A percentile compares a stretch with the other conserved stretches of the same genome.
These are phyloP conservation scores for Sthenelais limicola DNA, from an alignment of 2,888 invertebrate species.

Conservation along the genomic window DNA sequence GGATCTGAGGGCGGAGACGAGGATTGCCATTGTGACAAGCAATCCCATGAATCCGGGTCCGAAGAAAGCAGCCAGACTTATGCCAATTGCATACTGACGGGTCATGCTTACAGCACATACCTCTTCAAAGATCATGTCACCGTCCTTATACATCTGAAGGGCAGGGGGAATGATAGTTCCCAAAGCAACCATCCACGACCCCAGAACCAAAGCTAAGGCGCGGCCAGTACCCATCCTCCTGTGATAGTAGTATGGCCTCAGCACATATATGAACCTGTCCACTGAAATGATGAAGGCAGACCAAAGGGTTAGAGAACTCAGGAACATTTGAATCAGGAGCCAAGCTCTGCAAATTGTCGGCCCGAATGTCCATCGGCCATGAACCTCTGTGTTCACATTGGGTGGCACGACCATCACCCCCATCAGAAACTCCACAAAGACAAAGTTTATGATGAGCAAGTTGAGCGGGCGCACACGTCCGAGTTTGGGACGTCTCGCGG, in stretches of 20 bases:
- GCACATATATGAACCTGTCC: slow-evolving; percentile 45
- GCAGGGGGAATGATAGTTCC: slow-evolving; percentile 36
- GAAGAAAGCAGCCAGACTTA: slow-evolving; percentile 36
- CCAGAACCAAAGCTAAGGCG: slow-evolving; percentile 13
- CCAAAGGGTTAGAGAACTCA: slow-evolving; percentile 44
- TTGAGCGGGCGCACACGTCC: slow-evolving; percentile 20
- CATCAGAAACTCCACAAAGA: slow-evolving; percentile 39
- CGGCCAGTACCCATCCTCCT: slow-evolving; percentile 24
- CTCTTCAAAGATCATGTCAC: slow-evolving; percentile 40
- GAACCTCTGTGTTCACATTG: slow-evolving; percentile 42
- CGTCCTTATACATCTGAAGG: slow-evolving; percentile 34
- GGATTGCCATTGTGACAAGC: slow-evolving; percentile 23
- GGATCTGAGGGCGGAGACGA: slow-evolving; percentile 18
- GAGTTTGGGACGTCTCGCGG: slow-evolving; percentile 1
- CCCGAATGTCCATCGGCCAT: slow-evolving; percentile 45
- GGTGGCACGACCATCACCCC: slow-evolving; percentile 45
- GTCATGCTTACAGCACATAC: slow-evolving; percentile 40
- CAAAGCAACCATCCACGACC: slow-evolving; percentile 26
- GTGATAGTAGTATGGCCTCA: slow-evolving; percentile 33
- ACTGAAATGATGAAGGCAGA: slow-evolving; percentile 41
- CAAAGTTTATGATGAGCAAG: slow-evolving; percentile 43
- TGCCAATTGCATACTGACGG: slow-evolving; percentile 38
- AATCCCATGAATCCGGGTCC: slow-evolving; percentile 20
- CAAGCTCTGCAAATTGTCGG: slow-evolving; percentile 43
- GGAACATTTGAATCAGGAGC: slow-evolving; percentile 42